Evolutionary conservation across 2,113 vertebrate species (phyloP), one percentile per base, ranked within the genome.

Genomic region (Tyto alba): DNA sequence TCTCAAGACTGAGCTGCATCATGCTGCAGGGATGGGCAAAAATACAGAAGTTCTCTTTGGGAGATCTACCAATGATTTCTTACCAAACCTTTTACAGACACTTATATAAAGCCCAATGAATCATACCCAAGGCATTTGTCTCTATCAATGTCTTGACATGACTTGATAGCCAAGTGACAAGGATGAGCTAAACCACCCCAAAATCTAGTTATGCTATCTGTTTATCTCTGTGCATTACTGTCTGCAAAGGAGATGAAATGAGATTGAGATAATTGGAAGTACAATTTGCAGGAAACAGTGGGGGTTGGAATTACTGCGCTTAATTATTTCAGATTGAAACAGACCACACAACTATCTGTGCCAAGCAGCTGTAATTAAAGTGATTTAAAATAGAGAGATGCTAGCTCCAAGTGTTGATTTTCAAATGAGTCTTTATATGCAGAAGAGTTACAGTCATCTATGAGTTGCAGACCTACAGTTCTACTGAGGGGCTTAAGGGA

Each of bases 291-390:
- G 80, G 71, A 83, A 97, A 95, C 96, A 96, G 88, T 95, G 85
- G 93, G 93, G 95, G 92, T 50, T 96, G 88, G 94, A 97, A 95
- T 89, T 88, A 95, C 96, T 80, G 59, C 86, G 92, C 93, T 90
- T 97, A 97, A 96, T 97, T 97, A 97, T 96, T 97, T 97, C 96
- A 95, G 91, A 97, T 57, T 94, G 96, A 95, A 97, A 92, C 95
- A 97, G 96, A 96, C 92, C 96, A 95, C 88, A 95, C 93, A 95
- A 95, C 90, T 97, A 93, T 96, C 80, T 88, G 62, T 95, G 96
- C 96, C 97, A 97, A 97, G 86, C 85, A 97, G 83, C 92, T 96
- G 94, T 95, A 97, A 97, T 96, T 96, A 96, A 97, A 97, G 94
- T 97, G 96, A 97, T 96, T 94, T 97, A 95, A 97, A 97, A 89